Evolutionary conservation across 2,888 invertebrate genomes (phyloP).

Genomic region (Campoplex nolae): DNA sequence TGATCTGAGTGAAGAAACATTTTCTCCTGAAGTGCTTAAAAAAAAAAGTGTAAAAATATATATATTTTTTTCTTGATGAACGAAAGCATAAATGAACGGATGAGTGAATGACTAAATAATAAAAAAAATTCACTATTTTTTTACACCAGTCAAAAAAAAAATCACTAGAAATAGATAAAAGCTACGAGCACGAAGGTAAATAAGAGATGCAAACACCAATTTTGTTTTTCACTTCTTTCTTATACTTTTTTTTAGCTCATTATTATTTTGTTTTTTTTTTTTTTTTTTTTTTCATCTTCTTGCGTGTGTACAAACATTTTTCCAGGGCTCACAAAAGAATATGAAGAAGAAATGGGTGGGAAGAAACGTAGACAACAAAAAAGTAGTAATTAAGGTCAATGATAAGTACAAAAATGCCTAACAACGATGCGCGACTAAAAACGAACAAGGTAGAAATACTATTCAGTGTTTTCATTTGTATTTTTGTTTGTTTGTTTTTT

Average conservation of each 20-base stretch:
- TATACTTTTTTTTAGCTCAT: no score
- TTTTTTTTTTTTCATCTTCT: slow-evolving; percentile 1
- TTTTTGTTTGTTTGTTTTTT: neutral
- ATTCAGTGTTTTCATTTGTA: neutral
- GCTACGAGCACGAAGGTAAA: neutral
- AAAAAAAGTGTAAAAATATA: neutral
- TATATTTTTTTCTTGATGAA: neutral
- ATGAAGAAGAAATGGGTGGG: neutral
- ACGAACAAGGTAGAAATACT: slow-evolving; percentile 36
- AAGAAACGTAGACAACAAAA: slow-evolving; percentile 21
- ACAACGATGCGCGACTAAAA: slow-evolving; percentile 62
- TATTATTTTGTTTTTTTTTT: neutral
- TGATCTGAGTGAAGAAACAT: neutral
- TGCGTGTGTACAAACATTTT: slow-evolving; percentile 29
- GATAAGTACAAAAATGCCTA: slow-evolving; percentile 82
- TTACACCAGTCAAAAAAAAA: neutral
- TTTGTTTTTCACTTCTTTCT: no score
- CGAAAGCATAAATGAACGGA: neutral
- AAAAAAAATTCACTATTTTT: neutral
- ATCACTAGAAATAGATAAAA: neutral
- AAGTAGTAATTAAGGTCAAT: slow-evolving; percentile 69
- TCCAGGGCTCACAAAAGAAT: neutral
- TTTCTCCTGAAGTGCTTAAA: neutral
- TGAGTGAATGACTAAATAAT: no score
- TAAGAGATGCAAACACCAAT: slow-evolving; percentile 4